Evolutionary conservation across 2,113 vertebrate genomes (phyloP).

Genomic region (Neopipo cinnamomea): DNA sequence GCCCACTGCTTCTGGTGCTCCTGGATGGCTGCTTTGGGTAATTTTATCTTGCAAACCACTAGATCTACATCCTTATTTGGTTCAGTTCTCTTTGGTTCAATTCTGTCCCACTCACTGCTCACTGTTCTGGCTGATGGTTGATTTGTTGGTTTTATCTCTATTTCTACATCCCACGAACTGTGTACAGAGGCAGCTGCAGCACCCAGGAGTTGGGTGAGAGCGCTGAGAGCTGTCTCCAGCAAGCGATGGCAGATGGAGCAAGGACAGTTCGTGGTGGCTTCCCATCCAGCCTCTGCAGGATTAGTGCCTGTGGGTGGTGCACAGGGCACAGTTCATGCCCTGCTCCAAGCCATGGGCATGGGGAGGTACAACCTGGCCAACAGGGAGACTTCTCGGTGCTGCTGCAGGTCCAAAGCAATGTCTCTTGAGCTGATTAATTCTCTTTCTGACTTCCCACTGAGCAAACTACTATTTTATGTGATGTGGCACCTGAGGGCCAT

Average conservation of each 20-base stretch:
- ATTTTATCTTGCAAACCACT: background rate
- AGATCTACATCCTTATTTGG: background rate
- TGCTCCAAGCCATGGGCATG: background rate
- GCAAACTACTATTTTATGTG: background rate
- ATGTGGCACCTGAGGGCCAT: background rate
- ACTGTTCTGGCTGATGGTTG: rapidly evolving
- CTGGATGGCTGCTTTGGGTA: background rate
- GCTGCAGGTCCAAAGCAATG: background rate
- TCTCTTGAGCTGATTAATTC: background rate
- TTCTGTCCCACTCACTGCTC: background rate
- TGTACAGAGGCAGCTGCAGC: background rate
- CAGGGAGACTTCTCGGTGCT: background rate
- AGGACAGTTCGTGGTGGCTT: background rate
- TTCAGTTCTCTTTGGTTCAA: background rate
- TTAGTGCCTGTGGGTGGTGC: rapidly evolving
- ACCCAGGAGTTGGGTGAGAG: background rate
- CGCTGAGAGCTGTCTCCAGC: too few species aligned
- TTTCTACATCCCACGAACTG: background rate
- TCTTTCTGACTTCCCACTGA: background rate
- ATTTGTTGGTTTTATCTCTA: background rate
- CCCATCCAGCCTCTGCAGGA: background rate
- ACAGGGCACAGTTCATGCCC: rapidly evolving
- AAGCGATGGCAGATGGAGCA: background rate
- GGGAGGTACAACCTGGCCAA: background rate
- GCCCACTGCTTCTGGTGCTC: background rate